phyloP scores from a whole-genome alignment of 92 coral and sea anemone species.

The Palythoa grandiflora region DNA sequence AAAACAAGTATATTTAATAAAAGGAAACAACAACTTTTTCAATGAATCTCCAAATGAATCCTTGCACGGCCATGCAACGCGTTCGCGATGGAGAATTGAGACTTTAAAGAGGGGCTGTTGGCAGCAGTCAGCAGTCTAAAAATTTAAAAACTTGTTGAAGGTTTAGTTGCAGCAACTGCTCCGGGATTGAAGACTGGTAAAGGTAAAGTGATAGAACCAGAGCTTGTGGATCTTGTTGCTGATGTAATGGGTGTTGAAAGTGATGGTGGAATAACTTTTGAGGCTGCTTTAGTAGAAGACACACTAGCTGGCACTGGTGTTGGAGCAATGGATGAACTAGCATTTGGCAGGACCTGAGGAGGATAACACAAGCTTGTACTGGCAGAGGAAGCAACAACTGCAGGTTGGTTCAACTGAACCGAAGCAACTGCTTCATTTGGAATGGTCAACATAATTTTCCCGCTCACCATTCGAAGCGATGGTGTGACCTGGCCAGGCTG shows the following conservation, averaged over 20 bases:
- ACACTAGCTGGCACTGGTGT: neutral
- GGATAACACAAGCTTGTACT: neutral
- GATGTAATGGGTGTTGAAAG: neutral
- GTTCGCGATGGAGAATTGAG: too few species aligned
- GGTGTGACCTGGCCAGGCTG: neutral
- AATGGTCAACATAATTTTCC: conserved; percentile 33
- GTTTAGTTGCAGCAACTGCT: neutral
- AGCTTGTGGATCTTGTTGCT: neutral
- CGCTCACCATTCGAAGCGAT: conserved; percentile 13
- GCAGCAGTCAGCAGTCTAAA: neutral
- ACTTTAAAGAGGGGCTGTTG: too few species aligned
- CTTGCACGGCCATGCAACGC: too few species aligned
- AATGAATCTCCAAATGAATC: too few species aligned
- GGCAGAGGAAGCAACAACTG: neutral
- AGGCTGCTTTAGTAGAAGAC: neutral
- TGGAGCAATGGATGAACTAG: neutral
- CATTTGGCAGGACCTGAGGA: neutral
- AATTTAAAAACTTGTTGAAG: neutral
- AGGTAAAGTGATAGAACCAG: neutral
- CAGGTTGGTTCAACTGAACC: neutral
- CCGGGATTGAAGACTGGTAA: neutral
- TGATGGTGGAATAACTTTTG: neutral
- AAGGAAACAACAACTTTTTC: too few species aligned
- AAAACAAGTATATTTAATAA: too few species aligned
- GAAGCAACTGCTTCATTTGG: neutral